phyloP scores from a whole-genome alignment of 1,140 invertebrate genomes.

The Marisa cornuarietis region DNA sequence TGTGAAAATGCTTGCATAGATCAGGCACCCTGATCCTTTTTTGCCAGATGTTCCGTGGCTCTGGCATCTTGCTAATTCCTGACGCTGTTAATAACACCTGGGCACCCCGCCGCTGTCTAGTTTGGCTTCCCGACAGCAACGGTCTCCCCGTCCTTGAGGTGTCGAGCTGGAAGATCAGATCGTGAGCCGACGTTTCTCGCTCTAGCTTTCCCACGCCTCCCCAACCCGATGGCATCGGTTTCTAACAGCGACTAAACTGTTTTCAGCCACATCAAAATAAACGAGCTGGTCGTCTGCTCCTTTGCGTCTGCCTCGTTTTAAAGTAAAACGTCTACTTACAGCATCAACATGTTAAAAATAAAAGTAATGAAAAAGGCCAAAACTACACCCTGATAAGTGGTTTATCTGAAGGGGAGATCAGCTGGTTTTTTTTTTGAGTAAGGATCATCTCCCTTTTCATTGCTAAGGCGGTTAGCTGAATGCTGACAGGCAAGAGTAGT shows the following conservation, averaged over 20 bases:
- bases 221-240: not conserved
- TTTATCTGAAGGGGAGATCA: no score
- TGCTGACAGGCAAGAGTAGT: no score
- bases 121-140: not conserved
- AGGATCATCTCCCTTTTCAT: no score
- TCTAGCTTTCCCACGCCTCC: not conserved
- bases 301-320: no score
- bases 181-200: not conserved
- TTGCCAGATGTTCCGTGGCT: not conserved
- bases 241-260: not conserved
- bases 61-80: not conserved
- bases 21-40: not conserved
- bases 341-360: no score
- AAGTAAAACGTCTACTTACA: no score
- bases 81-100: no score
- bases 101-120: no score
- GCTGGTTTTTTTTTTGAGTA: no score
- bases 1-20: not conserved
- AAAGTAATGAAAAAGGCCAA: no score
- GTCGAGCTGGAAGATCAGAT: not conserved
- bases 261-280: not conserved
- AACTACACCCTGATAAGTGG: no score
- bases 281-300: not conserved
- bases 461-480: no score
- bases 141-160: not conserved